Conservation (phyloP, 2,113 vertebrate species). For the Etheostoma spectabile region DNA sequence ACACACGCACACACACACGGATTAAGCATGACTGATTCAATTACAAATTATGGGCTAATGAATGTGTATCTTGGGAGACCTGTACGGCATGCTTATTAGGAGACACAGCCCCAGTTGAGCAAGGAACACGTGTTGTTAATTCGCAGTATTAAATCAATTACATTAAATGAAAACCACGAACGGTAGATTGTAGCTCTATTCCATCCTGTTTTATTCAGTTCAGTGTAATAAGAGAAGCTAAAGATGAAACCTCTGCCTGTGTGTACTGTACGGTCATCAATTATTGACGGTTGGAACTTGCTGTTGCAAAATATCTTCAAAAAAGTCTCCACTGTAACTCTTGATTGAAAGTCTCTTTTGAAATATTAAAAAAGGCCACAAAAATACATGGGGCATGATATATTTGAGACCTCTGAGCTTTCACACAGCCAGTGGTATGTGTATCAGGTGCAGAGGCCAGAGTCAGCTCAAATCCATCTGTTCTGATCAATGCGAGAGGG, state of each 20-base stretch:
- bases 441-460: constrained; percentile 10
- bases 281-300: constrained; percentile 37
- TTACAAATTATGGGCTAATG: constrained; percentile 74
- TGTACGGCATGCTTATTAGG: constrained; percentile 64
- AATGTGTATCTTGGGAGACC: constrained; percentile 72
- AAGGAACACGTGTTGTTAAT: constrained; percentile 48
- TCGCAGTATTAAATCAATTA: constrained; percentile 31
- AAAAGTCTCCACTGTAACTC: constrained; percentile 11
- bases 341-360: constrained; percentile 37
- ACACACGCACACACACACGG: too few relatives aligned
- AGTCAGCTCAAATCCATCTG: constrained; percentile 40
- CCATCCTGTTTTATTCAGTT: constrained; percentile 31
- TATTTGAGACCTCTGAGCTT: constrained; percentile 18
- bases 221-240: constrained; percentile 11
- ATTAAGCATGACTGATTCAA: constrained; percentile 74
- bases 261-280: constrained; percentile 22
- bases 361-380: constrained; percentile 12
- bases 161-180: constrained; percentile 1
- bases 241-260: constrained; percentile 28
- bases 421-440: not conserved
- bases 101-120: constrained; percentile 17
- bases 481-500: constrained; percentile 35
- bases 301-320: constrained; percentile 44
- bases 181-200: constrained; percentile 3
- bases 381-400: constrained; percentile 15